Evolutionary conservation across 37 sponge, comb jelly and placozoan genomes (phyloP).

Genomic region (Hormiphora californensis): DNA sequence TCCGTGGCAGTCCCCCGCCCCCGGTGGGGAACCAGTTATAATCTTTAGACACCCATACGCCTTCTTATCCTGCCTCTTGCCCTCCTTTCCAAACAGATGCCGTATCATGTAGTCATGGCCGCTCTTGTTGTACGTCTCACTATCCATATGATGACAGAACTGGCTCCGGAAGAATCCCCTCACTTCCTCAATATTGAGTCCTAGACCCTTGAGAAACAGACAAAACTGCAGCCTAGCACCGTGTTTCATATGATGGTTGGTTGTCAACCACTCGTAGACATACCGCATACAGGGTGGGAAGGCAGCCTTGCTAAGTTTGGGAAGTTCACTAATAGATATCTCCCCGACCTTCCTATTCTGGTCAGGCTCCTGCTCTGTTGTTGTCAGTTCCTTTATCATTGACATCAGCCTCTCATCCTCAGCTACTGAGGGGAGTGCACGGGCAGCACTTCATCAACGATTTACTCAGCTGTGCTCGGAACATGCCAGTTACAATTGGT

Average conservation of each 20-base stretch:
- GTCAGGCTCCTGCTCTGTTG: not conserved
- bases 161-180: conserved; percentile 78
- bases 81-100: conserved; percentile 90
- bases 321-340: not conserved
- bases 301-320: conserved; percentile 64
- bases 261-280: conserved; percentile 73
- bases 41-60: conserved; percentile 90
- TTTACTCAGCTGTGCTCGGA: conserved; percentile 59
- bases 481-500: conserved; percentile 65
- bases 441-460: conserved; percentile 49
- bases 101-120: conserved; percentile 87
- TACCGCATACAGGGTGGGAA: conserved; percentile 90
- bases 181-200: conserved; percentile 77
- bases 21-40: conserved; percentile 75
- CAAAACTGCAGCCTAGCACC: conserved; percentile 89
- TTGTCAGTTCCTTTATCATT: conserved; percentile 34
- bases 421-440: conserved; percentile 65
- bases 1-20: conserved; percentile 81
- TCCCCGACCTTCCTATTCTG: conserved; percentile 18
- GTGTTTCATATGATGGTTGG: conserved; percentile 85
- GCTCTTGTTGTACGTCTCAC: conserved; percentile 79
- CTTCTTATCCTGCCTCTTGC: conserved; percentile 83
- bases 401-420: conserved; percentile 71
- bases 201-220: conserved; percentile 76
- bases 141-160: conserved; percentile 77